Conservation (phyloP, 2,113 vertebrate species). For the Cryptotis parvus region DNA sequence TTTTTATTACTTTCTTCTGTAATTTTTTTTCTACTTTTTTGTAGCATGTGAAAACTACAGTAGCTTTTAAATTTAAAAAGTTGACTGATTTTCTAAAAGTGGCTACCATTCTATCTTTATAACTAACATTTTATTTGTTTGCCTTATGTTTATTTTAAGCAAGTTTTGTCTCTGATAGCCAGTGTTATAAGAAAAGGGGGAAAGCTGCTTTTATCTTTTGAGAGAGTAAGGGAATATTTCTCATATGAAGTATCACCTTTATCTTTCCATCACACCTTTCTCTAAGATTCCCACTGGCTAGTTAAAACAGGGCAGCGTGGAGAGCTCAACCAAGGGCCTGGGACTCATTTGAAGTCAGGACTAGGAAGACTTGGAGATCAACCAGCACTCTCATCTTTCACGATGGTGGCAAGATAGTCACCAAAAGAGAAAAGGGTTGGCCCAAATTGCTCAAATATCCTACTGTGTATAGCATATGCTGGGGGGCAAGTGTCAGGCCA, state of each 20-base stretch:
- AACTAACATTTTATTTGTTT: slow-evolving; percentile 27
- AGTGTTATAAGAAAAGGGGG: background rate
- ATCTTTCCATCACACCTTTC: background rate
- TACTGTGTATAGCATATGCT: rapidly evolving
- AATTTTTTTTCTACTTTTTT: background rate
- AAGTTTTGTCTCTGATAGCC: background rate
- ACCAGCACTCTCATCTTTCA: background rate
- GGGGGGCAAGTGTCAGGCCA: background rate
- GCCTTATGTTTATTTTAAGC: background rate
- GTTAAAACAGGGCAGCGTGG: background rate
- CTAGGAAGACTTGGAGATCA: background rate
- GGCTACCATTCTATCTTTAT: background rate
- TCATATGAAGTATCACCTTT: background rate
- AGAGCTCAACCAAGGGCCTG: background rate
- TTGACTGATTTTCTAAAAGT: slow-evolving; percentile 48
- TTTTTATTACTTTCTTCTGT: background rate
- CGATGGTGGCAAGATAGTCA: background rate
- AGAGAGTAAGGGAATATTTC: background rate
- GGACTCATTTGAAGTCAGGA: background rate
- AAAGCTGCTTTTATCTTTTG: background rate
- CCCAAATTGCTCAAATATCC: background rate
- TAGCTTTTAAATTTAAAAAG: background rate
- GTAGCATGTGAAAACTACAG: too few species aligned
- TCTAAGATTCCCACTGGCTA: background rate
- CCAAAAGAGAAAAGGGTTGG: background rate